Base-by-base conservation (phyloP, 2,113 vertebrate species). In the Pristiophorus japonicus region DNA sequence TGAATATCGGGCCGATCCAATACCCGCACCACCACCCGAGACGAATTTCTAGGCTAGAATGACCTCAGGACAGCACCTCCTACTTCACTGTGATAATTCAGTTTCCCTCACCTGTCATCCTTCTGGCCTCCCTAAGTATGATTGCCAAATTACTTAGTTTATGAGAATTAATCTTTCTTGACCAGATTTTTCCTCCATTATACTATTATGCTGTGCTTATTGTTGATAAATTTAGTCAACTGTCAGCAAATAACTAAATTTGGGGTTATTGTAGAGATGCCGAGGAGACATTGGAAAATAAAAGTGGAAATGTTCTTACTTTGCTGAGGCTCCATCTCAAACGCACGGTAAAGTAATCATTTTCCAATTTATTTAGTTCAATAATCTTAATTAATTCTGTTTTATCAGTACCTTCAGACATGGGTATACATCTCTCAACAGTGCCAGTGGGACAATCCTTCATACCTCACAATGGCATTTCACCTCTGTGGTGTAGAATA, bases 301-400 rank as follows among this genome's bases (percentile, higher is more conserved):
- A 51, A 87, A 51, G 51, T 30, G 47, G 24, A 63, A 62, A 63
- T 16, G n/a, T 84, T 7, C 34, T 81, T 85, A 42, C 45, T 85
- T 63, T 62, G 30, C 30, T n/a, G 55, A 14, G 55, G 55, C 88
- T 91, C 18, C 4, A 38, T n/a, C 88, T 62, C 30, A 91, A 91
- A 62, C 30, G 14, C 88, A 91, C 18, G 1, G 30, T 62, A 91
- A 38, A 78, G 75, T 18, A 78, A 78, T 38, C 2, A 78, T 75
- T 78, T 78, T 78, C 75, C 75, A 78, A 42, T 42, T 78, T 42
- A 63, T 34, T 20, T 91, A 14, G 16, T 16, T 62, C 55, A 91
- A 62, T 88, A 87, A 87, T 51, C 85, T 55, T 90, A 90, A 90
- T 62, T 90, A 90, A 90, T 90, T 59, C 22, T 20, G 5, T 91